Evolutionary conservation across 2,888 invertebrate genomes (phyloP).

Genomic region (Drosophila prostipennis): DNA sequence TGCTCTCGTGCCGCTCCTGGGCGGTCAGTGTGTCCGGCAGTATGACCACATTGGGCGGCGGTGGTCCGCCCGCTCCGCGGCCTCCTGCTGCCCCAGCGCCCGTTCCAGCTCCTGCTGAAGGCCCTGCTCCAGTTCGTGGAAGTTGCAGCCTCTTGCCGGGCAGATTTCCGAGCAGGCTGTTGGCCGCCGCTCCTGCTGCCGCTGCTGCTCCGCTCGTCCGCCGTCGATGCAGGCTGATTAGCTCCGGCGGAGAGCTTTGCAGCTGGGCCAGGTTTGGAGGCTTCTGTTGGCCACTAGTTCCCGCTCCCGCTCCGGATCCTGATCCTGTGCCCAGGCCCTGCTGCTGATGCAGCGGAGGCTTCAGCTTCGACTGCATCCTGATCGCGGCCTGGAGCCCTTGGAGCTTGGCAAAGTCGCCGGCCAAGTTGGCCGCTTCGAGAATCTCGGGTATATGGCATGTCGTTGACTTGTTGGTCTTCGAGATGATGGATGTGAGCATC

Average conservation of each 20-base stretch:
- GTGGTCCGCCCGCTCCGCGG: conserved; percentile 34
- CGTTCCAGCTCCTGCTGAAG: conserved; percentile 39
- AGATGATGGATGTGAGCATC: not conserved
- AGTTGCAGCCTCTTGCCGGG: conserved; percentile 54
- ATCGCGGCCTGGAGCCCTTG: not conserved
- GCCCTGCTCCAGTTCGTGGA: conserved; percentile 71
- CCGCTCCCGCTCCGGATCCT: not conserved
- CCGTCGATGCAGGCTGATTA: conserved; percentile 86
- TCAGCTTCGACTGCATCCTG: conserved; percentile 19
- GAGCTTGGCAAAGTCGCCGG: no score
- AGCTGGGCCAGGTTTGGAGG: conserved; percentile 55
- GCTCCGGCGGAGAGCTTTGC: conserved; percentile 85
- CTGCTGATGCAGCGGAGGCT: conserved; percentile 24
- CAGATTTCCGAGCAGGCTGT: conserved; percentile 32
- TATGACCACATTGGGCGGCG: conserved; percentile 82
- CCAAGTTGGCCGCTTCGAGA: conserved; percentile 71
- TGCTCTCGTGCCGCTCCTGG: conserved; percentile 85
- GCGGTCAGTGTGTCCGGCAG: conserved; percentile 83
- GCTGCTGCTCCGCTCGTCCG: conserved; percentile 78
- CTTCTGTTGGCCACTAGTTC: not conserved
- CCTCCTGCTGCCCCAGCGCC: conserved; percentile 35
- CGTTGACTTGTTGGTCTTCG: conserved; percentile 9
- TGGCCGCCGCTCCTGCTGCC: conserved; percentile 34
- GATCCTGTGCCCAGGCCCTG: not conserved
- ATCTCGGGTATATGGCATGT: conserved; percentile 51